phyloP scores from a whole-genome alignment of 2,797 vertebrate genomes.

The Amazona ochrocephala region DNA sequence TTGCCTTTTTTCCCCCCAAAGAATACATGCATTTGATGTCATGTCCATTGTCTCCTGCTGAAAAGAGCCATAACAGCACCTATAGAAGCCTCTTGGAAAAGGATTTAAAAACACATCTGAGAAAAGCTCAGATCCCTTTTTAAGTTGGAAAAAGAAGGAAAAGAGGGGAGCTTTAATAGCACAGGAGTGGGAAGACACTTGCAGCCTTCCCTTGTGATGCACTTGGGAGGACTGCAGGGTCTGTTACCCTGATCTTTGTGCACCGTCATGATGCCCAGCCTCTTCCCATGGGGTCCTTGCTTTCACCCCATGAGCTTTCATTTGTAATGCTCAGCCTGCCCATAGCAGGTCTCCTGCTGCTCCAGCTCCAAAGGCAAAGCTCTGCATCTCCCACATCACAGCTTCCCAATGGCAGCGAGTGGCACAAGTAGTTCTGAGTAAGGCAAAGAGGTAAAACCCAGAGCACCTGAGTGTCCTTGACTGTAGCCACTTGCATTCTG shows the following conservation, averaged over 20 bases:
- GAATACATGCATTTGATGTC: neutral
- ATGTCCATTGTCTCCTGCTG: neutral
- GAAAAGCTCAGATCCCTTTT: neutral
- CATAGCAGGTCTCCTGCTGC: neutral
- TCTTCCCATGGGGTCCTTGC: neutral
- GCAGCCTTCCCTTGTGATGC: neutral
- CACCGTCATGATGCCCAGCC: neutral
- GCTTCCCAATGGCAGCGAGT: neutral
- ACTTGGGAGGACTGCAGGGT: neutral
- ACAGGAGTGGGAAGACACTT: neutral
- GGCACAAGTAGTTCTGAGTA: neutral
- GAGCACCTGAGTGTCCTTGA: neutral
- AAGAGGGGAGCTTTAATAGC: neutral
- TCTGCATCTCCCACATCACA: neutral
- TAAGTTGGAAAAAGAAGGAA: neutral
- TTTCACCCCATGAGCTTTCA: neutral
- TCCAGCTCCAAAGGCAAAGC: neutral
- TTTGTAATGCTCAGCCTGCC: neutral
- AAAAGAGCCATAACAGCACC: neutral
- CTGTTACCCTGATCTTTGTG: fast-evolving
- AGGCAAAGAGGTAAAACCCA: neutral
- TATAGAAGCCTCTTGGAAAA: neutral
- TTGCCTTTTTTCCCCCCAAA: neutral
- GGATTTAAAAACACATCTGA: neutral
- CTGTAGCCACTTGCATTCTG: fast-evolving